Percentiles rank a stretch among this genome's conserved stretches.
phyloP scores from a whole-genome alignment of 2,113 vertebrate species.

The Mionectes macconnelli region DNA sequence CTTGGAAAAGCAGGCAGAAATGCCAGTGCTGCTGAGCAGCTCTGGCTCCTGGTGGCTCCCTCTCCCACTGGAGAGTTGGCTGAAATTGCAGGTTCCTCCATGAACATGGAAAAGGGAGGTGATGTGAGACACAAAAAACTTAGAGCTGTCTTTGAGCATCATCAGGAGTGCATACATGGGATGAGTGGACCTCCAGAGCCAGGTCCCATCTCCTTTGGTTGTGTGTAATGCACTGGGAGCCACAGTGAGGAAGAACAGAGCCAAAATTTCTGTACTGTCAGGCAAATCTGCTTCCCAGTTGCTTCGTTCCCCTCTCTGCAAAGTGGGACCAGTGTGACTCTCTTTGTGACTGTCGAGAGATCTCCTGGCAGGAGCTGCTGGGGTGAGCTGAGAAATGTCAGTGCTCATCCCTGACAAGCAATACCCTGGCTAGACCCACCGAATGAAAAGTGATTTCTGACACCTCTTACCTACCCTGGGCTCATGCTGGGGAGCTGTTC shows the following conservation, averaged over 20 bases:
- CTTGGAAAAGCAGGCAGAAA: not conserved
- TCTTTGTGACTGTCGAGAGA: not conserved
- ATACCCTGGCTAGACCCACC: not conserved
- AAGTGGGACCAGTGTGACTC: not conserved
- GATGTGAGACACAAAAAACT: not conserved
- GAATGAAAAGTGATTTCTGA: not conserved
- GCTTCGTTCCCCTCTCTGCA: not conserved
- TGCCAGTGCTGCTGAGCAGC: not conserved
- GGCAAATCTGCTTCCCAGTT: not conserved
- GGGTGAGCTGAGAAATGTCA: not conserved
- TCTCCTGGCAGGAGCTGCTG: not conserved
- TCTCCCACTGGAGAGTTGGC: not conserved
- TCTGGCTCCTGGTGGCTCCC: accelerated
- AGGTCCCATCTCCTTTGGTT: accelerated
- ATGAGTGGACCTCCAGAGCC: accelerated
- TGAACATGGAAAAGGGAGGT: not conserved
- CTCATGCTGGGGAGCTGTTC: not conserved
- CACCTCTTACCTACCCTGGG: not conserved
- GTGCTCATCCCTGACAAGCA: not conserved
- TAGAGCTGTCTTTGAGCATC: not conserved
- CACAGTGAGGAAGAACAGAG: accelerated
- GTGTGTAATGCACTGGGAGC: not conserved
- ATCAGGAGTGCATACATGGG: accelerated
- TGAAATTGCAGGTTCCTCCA: not conserved
- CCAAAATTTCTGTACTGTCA: not conserved